phyloP scores from a whole-genome alignment of 2,888 invertebrate genomes.

The Folsomia candida region DNA sequence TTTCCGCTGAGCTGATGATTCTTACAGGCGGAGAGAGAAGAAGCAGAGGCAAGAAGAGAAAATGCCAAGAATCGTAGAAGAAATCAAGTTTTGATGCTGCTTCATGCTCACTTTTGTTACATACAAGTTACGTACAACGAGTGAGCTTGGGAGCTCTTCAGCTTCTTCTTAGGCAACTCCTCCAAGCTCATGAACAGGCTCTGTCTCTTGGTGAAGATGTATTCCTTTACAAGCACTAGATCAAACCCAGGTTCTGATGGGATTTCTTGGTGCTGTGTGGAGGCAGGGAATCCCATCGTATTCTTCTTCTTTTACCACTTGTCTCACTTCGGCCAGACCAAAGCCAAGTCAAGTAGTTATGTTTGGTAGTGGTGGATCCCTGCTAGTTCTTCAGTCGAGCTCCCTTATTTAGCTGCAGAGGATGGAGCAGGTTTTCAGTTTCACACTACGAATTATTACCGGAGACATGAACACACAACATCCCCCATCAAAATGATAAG shows the following conservation, averaged over 20 bases:
- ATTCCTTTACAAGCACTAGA: slow-evolving; percentile 8
- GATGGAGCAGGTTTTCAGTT: background rate
- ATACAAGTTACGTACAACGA: background rate
- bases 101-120: slow-evolving; percentile 2
- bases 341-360: background rate
- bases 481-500: slow-evolving; percentile 7
- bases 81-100: background rate
- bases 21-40: background rate
- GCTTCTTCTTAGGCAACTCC: slow-evolving; percentile 17
- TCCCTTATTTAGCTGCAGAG: background rate
- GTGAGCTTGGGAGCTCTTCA: slow-evolving; percentile 11
- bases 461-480: background rate
- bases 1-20: background rate
- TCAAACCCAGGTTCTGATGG: background rate
- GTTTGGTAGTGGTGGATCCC: background rate
- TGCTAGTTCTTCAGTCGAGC: background rate
- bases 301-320: background rate
- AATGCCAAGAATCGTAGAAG: slow-evolving; percentile 7
- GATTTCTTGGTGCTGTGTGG: background rate
- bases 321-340: slow-evolving; percentile 3
- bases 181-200: slow-evolving; percentile 11
- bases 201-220: slow-evolving; percentile 5
- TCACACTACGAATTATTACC: slow-evolving; percentile 2
- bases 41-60: slow-evolving; percentile 13
- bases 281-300: background rate